These are phyloP conservation scores for Chloroceryle amazona DNA, from an alignment of 2,797 vertebrate species.

Conservation along the genomic window DNA sequence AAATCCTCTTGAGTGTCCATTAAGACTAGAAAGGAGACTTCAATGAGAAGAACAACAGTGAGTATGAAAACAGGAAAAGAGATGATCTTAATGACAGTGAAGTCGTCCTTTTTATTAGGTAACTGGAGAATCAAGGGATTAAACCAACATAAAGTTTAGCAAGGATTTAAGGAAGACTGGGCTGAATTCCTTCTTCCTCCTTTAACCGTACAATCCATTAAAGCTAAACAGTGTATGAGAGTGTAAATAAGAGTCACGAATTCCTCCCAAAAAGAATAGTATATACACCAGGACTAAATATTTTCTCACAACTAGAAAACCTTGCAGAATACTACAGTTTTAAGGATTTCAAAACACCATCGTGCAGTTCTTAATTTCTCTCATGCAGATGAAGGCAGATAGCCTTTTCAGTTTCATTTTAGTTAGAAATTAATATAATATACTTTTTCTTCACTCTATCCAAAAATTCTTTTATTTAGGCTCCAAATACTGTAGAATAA, in stretches of 20 bases:
- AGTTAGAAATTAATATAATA: neutral
- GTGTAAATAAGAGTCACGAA: neutral
- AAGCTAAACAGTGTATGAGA: neutral
- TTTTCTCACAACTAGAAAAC: neutral
- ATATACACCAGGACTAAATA: neutral
- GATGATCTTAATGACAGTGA: neutral
- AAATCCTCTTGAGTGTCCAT: constrained; percentile 28
- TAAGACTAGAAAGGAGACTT: neutral
- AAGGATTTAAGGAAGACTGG: neutral
- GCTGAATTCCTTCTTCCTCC: neutral
- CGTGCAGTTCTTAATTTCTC: neutral
- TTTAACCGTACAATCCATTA: neutral
- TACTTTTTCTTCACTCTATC: neutral
- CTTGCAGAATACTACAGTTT: neutral
- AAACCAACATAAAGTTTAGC: neutral
- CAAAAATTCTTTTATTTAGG: neutral
- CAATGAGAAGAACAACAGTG: neutral
- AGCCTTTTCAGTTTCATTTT: neutral
- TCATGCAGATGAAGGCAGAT: neutral
- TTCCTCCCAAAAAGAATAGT: neutral
- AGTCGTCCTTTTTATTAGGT: neutral
- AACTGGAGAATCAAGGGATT: constrained; percentile 25
- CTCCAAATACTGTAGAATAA: neutral
- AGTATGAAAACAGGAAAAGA: constrained; percentile 24
- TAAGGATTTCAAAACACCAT: neutral